phyloP scores from a whole-genome alignment of 2,113 vertebrate genomes.

The Tachycineta bicolor region DNA sequence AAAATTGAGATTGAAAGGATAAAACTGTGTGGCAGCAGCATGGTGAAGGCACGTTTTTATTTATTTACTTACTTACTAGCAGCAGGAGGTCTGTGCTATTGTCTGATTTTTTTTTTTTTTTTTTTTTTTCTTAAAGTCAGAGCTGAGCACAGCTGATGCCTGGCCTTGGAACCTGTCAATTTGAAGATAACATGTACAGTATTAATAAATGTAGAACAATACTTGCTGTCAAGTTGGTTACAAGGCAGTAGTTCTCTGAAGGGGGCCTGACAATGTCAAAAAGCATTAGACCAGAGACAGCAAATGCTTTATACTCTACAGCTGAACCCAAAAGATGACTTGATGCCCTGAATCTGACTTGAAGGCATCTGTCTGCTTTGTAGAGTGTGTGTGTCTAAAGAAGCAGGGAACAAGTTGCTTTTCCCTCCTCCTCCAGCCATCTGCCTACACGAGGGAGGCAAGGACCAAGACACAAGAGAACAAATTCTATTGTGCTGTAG shows the following conservation, averaged over 20 bases:
- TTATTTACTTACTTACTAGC: conserved; percentile 2
- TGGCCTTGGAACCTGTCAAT: conserved; percentile 9
- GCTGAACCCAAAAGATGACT: conserved; percentile 39
- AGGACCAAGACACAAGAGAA: neutral
- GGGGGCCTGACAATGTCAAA: conserved; percentile 49
- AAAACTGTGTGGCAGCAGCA: neutral
- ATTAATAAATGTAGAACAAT: conserved; percentile 59
- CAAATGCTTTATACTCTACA: conserved; percentile 16
- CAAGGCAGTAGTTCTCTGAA: conserved; percentile 38
- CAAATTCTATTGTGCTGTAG: neutral
- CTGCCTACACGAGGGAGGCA: neutral
- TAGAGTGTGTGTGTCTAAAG: neutral
- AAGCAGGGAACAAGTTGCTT: neutral
- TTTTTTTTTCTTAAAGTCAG: neutral
- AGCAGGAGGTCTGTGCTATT: conserved; percentile 4
- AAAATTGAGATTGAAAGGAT: neutral
- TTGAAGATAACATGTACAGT: neutral
- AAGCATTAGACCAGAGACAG: conserved; percentile 51
- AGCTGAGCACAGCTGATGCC: conserved; percentile 43
- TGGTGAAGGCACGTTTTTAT: neutral
- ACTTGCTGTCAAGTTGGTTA: conserved; percentile 63
- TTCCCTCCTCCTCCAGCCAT: neutral
- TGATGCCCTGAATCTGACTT: conserved; percentile 46
- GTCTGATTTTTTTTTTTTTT: neutral
- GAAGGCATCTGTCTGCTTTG: conserved; percentile 47